Evolutionary conservation across 2,113 vertebrate species (phyloP), one percentile per base, ranked within the genome.

Genomic region (Crotalus helleri): DNA sequence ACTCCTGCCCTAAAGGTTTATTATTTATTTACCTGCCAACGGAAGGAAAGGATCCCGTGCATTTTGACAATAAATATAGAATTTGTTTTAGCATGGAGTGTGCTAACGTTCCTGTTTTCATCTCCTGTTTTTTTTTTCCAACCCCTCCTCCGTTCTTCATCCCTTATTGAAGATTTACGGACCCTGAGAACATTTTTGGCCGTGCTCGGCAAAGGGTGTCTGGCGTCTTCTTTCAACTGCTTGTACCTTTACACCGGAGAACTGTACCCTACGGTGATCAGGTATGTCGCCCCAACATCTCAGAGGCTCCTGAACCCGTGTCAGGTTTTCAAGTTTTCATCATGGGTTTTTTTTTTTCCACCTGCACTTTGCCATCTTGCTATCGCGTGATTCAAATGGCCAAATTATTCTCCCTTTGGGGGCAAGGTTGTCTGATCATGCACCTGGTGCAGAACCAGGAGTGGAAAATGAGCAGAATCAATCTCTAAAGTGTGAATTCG

Each of bases 151-250:
- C n/a, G n/a, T n/a, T n/a, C n/a, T n/a, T n/a, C n/a, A n/a, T n/a
- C n/a, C n/a, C n/a, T n/a, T n/a, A n/a, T n/a, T n/a, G n/a, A 98
- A 93, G 98, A 98, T 10, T 87, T 96, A 85, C 97, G 96, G 92
- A 95, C 91, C 0, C 0, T 97, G 21, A 97, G 97, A 2, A 98
- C 98, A 1, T 94, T 90, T 81, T 92, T 98, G 95, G 98, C 98
- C 2, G 97, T 98, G 1, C 0, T 98, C 88, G 98, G 98, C 21
- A 98, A 99, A 96, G 98, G 98, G 23, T 98, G 97, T 21, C 91
- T 98, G 2, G 97, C 98, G 2, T 97, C 98, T 2, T 98, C 98
- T 33, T 98, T 98, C 93, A 97, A 81, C 93, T 98, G 97, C 95
- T 97, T 98, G 90, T 98, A 97, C 11, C 46, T 94, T 1, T 95